A percentile compares a stretch with the other conserved stretches of the same genome.
Conservation (phyloP, 2,888 invertebrate genomes). For the Pteria penguin region DNA sequence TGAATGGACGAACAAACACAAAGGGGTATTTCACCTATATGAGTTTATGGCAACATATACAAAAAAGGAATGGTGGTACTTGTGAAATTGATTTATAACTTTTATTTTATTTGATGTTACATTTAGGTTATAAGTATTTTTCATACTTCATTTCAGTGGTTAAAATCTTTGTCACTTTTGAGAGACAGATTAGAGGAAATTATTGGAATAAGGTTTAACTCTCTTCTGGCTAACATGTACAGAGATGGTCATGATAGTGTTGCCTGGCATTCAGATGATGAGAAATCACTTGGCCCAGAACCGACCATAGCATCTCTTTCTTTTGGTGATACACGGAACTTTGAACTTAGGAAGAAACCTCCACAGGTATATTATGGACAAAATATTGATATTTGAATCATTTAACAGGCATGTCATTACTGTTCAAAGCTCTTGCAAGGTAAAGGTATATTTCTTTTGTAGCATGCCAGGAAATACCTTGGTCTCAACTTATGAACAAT, state of each 20-base stretch:
- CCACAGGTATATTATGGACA: constrained; percentile 70
- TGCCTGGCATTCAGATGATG: constrained; percentile 81
- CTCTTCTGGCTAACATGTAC: constrained; percentile 81
- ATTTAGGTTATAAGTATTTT: neutral
- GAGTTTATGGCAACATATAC: too few species aligned
- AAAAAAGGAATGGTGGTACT: too few species aligned
- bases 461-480: too few species aligned
- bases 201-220: constrained; percentile 81
- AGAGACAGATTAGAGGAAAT: constrained; percentile 74
- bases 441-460: too few species aligned
- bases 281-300: constrained; percentile 77
- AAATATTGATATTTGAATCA: too few species aligned
- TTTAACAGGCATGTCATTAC: too few species aligned
- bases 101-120: too few species aligned
- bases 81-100: too few species aligned
- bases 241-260: constrained; percentile 81
- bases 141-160: constrained; percentile 71
- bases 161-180: constrained; percentile 65
- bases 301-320: constrained; percentile 80
- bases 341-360: constrained; percentile 80
- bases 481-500: too few species aligned
- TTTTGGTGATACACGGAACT: constrained; percentile 79
- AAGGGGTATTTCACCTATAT: too few species aligned
- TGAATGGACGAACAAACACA: too few species aligned
- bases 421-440: too few species aligned